Evolutionary conservation across 2,113 vertebrate species (phyloP), one percentile per base, ranked within the genome.

Genomic region (Mirounga angustirostris): DNA sequence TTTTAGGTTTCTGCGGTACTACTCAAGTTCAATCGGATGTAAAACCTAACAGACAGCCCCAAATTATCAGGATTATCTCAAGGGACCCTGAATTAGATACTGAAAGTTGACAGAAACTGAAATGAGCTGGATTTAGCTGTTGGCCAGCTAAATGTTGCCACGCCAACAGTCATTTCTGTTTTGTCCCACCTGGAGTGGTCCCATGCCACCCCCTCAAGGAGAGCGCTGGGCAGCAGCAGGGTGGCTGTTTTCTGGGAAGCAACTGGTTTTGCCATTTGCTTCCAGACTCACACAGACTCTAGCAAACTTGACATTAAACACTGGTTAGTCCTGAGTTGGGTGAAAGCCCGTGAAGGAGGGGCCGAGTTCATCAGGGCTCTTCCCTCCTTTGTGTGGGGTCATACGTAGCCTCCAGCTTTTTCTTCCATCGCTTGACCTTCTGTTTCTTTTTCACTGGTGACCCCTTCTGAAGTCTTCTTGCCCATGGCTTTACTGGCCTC

Each of bases 221-320:
- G 86, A 54, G n/a, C 93, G 1, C 86, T 4, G 73, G 92, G 97
- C 95, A 97, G 97, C 16, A 0, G 98, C 46, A 97, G 96, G 97
- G 96, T 2, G 7, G 97, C 85, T 91, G 89, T 94, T 92, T 96
- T 98, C 13, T 16, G 74, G 59, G 89, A 98, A 98, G 98, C 98
- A 94, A 97, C 89, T 89, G 95, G 95, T 96, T 97, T 94, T 97
- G 97, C 19, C 96, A 91, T 98, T 98, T 94, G 98, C 98, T 99
- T 98, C 98, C 98, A 98, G 98, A 65, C 98, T 99, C 98, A 99
- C 98, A 98, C 93, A 97, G 97, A 99, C 98, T 98, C 97, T 97
- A 98, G 98, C 98, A 98, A 98, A 98, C 98, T 98, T 98, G 89
- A 99, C 98, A 98, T 98, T 95, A 97, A 98, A 99, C 98, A 98